A percentile compares a stretch with the other conserved stretches of the same genome.
Conservation (phyloP, 1,140 invertebrate species). For the Spodoptera frugiperda region DNA sequence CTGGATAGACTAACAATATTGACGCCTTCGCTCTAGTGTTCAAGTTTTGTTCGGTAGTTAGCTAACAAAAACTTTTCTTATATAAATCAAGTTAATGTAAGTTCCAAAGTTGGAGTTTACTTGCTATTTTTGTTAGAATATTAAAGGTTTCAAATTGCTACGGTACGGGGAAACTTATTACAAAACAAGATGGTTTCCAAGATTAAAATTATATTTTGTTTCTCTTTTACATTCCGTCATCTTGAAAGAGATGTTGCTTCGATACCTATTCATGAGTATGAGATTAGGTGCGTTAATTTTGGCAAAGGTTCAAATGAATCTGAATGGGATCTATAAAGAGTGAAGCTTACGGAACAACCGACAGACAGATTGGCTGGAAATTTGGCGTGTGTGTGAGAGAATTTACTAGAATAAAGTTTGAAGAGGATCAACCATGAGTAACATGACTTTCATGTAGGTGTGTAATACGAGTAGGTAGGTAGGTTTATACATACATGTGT, state of each 20-base stretch:
- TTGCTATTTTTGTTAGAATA: not conserved
- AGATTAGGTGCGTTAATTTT: slow-evolving; percentile 21
- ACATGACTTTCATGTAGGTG: not conserved
- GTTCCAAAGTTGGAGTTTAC: not conserved
- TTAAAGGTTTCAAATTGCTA: not conserved
- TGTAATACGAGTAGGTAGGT: no score
- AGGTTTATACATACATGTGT: no score
- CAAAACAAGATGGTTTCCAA: no score
- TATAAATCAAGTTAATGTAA: not conserved
- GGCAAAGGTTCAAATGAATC: slow-evolving; percentile 32
- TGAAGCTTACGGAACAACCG: slow-evolving; percentile 1
- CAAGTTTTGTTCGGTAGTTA: slow-evolving; percentile 16
- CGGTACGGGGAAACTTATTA: no score
- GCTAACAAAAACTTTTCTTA: not conserved
- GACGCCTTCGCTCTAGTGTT: slow-evolving; percentile 19
- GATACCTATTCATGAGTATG: not conserved
- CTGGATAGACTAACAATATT: slow-evolving; percentile 24
- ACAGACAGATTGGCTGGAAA: slow-evolving; percentile 34
- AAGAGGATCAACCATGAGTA: not conserved
- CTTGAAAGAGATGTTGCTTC: slow-evolving; percentile 11
- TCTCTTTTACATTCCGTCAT: not conserved
- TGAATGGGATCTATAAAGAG: slow-evolving; percentile 3
- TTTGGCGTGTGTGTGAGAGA: slow-evolving; percentile 20
- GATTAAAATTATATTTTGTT: not conserved
- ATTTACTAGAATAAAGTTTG: slow-evolving; percentile 28